phyloP scores from a whole-genome alignment of 2,797 vertebrate species.

The Leptoclinus maculatus region DNA sequence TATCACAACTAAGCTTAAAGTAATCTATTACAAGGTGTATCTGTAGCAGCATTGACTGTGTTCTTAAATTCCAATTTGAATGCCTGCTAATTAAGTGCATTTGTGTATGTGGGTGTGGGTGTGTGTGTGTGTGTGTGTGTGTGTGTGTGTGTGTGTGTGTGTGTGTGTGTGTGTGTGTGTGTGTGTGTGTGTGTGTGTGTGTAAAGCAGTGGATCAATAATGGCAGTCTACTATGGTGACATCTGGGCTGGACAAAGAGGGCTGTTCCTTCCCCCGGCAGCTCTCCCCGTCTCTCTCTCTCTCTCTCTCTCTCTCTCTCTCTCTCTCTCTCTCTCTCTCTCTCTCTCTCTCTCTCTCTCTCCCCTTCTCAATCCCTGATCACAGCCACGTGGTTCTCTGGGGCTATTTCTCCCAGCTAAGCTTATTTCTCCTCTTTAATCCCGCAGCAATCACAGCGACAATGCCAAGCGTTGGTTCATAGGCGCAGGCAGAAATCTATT shows the following conservation, averaged over 20 bases:
- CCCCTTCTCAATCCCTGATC: conserved; percentile 68
- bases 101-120: background rate
- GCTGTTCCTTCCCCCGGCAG: conserved; percentile 60
- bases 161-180: conserved; percentile 15
- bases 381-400: conserved; percentile 74
- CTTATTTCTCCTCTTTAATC: conserved; percentile 83
- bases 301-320: conserved; percentile 53
- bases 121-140: background rate
- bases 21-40: conserved; percentile 13
- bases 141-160: background rate
- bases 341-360: conserved; percentile 30
- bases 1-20: background rate
- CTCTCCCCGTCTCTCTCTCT: conserved; percentile 47
- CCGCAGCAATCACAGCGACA: conserved; percentile 76
- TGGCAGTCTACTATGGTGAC: conserved; percentile 75
- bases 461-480: conserved; percentile 58
- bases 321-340: conserved; percentile 47
- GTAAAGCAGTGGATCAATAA: conserved; percentile 72
- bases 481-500: conserved; percentile 70
- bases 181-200: conserved; percentile 33
- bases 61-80: conserved; percentile 34
- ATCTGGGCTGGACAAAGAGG: conserved; percentile 80
- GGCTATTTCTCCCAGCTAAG: conserved; percentile 77
- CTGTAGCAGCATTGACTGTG: conserved; percentile 8
- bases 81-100: conserved; percentile 30